phyloP scores from a whole-genome alignment of 2,888 invertebrate species.

The Cremastinae sp. region DNA sequence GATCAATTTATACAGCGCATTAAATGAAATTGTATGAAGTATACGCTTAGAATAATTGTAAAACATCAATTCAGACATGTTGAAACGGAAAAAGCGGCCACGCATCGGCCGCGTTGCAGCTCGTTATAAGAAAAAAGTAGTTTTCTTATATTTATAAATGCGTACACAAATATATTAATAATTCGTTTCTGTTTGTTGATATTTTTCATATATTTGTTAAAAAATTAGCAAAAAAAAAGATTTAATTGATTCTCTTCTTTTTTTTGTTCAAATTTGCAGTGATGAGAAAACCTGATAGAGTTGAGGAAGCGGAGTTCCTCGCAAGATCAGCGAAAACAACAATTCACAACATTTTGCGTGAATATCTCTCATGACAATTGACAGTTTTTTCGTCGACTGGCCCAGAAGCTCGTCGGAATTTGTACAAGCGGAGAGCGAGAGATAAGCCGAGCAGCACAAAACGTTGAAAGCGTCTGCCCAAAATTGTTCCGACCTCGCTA shows the following conservation, averaged over 20 bases:
- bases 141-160: no score
- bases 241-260: not conserved
- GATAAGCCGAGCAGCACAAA: slow-evolving; percentile 87
- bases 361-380: slow-evolving; percentile 89
- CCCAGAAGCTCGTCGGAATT: slow-evolving; percentile 83
- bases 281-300: slow-evolving; percentile 85
- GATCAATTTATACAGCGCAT: no score
- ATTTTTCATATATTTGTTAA: not conserved
- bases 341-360: slow-evolving; percentile 92
- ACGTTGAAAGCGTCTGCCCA: slow-evolving; percentile 84
- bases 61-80: no score
- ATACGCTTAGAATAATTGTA: no score
- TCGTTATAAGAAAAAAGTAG: no score
- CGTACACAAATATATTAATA: no score
- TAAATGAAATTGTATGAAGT: no score
- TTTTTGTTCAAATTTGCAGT: not conserved
- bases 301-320: slow-evolving; percentile 88
- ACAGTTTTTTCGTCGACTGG: slow-evolving; percentile 82
- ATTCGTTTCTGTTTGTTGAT: no score
- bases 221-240: not conserved
- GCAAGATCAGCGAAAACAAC: slow-evolving; percentile 87
- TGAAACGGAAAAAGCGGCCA: no score
- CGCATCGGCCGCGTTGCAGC: no score
- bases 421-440: slow-evolving; percentile 80
- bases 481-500: slow-evolving; percentile 81